These are phyloP conservation scores for Belgica antarctica DNA, from an alignment of 2,888 invertebrate species.

Conservation along the genomic window DNA sequence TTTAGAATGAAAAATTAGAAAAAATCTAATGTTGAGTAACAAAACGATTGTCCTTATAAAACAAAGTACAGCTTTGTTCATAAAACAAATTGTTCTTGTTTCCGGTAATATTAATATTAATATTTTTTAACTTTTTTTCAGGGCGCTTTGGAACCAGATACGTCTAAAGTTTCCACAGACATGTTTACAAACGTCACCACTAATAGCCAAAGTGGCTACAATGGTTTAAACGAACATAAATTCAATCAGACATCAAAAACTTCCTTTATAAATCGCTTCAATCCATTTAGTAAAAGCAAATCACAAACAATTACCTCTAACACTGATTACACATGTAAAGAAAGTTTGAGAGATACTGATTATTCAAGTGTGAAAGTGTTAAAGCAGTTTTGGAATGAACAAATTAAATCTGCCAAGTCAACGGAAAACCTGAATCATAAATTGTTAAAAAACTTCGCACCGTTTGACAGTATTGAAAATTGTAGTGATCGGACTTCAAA, in stretches of 20 bases:
- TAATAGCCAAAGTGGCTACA: slow-evolving; percentile 30
- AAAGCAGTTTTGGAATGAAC: slow-evolving; percentile 54
- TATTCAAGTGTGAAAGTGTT: slow-evolving; percentile 53
- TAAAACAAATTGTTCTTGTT: too few species aligned
- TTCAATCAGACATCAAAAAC: slow-evolving; percentile 18
- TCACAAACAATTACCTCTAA: slow-evolving; percentile 27
- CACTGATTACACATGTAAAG: neutral
- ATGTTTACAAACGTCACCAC: neutral
- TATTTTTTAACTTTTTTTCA: too few species aligned
- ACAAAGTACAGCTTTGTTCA: too few species aligned
- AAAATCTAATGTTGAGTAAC: too few species aligned
- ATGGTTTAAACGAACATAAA: too few species aligned
- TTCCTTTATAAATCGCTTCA: slow-evolving; percentile 36
- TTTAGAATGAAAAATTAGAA: too few species aligned
- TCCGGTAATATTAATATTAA: too few species aligned
- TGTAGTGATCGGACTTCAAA: slow-evolving; percentile 9
- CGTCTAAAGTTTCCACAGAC: slow-evolving; percentile 13
- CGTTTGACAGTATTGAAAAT: too few species aligned
- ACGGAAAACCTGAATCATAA: slow-evolving; percentile 28
- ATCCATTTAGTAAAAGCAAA: slow-evolving; percentile 43
- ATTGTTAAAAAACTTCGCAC: too few species aligned
- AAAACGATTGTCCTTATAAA: too few species aligned
- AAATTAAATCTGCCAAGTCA: slow-evolving; percentile 47
- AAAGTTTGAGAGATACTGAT: slow-evolving; percentile 46
- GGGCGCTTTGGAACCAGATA: too few species aligned